Conservation (phyloP, 1,140 invertebrate genomes). For the Tribolium castaneum region DNA sequence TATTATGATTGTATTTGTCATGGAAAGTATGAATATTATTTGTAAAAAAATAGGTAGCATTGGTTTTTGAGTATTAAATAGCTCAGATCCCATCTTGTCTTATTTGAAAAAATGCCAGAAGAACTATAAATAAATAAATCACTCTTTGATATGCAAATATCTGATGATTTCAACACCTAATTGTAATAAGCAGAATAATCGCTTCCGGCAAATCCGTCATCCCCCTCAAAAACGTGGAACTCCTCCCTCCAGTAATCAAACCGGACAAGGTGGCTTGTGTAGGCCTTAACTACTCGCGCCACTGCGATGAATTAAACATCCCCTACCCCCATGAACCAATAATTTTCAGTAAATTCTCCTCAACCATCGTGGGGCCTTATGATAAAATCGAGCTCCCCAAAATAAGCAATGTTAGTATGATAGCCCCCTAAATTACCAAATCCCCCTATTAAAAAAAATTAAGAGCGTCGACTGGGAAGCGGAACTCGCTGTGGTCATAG, state of each 20-base stretch:
- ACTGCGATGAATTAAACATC: constrained; percentile 81
- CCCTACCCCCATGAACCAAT: constrained; percentile 79
- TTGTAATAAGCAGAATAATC: constrained; percentile 65
- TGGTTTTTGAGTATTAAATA: no score
- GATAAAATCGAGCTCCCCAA: constrained; percentile 77
- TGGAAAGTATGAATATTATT: no score
- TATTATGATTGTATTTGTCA: no score
- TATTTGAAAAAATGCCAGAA: no score
- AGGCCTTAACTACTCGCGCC: constrained; percentile 83
- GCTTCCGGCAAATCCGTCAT: constrained; percentile 68
- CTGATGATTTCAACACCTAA: no score
- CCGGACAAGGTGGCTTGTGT: constrained; percentile 84
- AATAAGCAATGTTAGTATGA: constrained; percentile 70
- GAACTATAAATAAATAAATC: no score
- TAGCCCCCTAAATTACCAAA: not conserved
- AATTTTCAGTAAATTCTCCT: constrained; percentile 82
- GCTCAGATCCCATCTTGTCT: no score
- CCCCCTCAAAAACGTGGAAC: constrained; percentile 66
- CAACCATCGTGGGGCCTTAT: constrained; percentile 77
- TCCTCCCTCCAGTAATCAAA: constrained; percentile 75
- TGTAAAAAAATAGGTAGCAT: no score
- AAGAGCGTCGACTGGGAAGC: constrained; percentile 93
- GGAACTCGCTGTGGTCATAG: constrained; percentile 87
- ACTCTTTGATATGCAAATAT: no score
- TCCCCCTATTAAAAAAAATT: constrained; percentile 7